Evolutionary conservation across 2,797 vertebrate genomes (phyloP).

Genomic region (Thalassophryne amazonica): DNA sequence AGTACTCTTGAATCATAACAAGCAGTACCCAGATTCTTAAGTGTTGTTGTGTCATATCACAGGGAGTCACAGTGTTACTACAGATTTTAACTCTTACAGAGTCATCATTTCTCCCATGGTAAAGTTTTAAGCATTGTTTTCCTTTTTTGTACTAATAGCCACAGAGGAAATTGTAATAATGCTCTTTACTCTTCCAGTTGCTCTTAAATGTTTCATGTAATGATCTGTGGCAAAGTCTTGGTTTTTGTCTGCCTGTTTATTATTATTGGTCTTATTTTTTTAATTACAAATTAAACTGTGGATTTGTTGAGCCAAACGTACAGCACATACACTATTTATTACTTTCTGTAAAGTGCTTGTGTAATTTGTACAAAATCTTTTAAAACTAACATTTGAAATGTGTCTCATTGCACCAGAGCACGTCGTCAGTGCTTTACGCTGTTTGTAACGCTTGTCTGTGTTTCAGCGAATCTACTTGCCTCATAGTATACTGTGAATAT

Average conservation of each 20-base stretch:
- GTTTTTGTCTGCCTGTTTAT: slow-evolving; percentile 8
- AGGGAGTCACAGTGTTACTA: slow-evolving; percentile 8
- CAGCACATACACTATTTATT: neutral
- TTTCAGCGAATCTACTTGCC: slow-evolving; percentile 51
- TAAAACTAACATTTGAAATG: too few species aligned
- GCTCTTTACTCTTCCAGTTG: slow-evolving; percentile 16
- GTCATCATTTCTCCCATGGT: slow-evolving; percentile 8
- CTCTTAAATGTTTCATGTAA: slow-evolving; percentile 14
- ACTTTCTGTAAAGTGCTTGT: slow-evolving; percentile 13
- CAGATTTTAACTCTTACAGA: slow-evolving; percentile 24
- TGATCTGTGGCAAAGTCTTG: neutral
- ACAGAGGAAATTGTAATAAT: slow-evolving; percentile 15
- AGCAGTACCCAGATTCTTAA: slow-evolving; percentile 15
- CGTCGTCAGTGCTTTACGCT: slow-evolving; percentile 17
- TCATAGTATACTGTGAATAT: slow-evolving; percentile 71
- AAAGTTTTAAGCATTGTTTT: slow-evolving; percentile 24
- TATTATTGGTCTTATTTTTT: slow-evolving; percentile 15
- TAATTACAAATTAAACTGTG: neutral
- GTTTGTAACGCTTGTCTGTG: slow-evolving; percentile 13
- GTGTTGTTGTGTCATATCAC: slow-evolving; percentile 9
- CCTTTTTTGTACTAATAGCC: slow-evolving; percentile 24
- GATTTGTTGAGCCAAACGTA: slow-evolving; percentile 7
- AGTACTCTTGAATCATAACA: slow-evolving; percentile 33
- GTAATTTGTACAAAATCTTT: slow-evolving; percentile 27
- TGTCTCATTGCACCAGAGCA: too few species aligned